A percentile compares a stretch with the other conserved stretches of the same genome.
These are phyloP conservation scores for Rhagoletis zephyria DNA, from an alignment of 1,140 invertebrate species.

Conservation along the genomic window DNA sequence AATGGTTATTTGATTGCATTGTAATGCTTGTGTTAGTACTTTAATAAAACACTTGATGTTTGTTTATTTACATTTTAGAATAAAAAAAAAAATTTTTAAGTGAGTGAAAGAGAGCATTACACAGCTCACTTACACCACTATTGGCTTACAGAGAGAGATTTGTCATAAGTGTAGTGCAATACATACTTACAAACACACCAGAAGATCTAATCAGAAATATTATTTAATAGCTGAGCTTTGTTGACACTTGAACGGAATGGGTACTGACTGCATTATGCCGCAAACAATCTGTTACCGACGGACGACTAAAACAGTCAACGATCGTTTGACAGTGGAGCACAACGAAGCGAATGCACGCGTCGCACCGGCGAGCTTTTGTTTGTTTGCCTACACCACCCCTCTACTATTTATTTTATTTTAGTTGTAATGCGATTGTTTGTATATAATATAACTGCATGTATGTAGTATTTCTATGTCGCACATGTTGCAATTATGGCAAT, in stretches of 20 bases:
- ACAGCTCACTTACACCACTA: not conserved
- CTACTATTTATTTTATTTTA: not conserved
- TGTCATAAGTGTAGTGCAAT: not conserved
- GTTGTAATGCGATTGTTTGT: not conserved
- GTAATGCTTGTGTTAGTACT: not conserved
- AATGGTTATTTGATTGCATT: not conserved
- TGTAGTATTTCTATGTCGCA: not conserved
- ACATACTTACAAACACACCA: not conserved
- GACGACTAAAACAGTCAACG: not conserved
- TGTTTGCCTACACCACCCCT: not conserved
- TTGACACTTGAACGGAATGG: conserved; percentile 14
- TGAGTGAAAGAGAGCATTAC: not conserved
- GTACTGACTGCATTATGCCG: not conserved
- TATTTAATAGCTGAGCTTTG: conserved; percentile 19
- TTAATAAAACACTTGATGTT: not conserved
- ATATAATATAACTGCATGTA: not conserved
- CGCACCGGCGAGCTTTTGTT: too few relatives aligned
- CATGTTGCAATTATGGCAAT: conserved; percentile 27
- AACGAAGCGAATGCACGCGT: not conserved
- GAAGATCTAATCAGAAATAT: not conserved
- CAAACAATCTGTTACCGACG: not conserved
- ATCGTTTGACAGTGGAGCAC: not conserved
- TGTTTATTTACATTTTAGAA: conserved; percentile 25
- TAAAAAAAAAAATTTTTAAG: not conserved
- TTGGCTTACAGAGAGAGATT: not conserved